Conservation (phyloP, 2,888 invertebrate genomes). For the Amaurobius ferox region DNA sequence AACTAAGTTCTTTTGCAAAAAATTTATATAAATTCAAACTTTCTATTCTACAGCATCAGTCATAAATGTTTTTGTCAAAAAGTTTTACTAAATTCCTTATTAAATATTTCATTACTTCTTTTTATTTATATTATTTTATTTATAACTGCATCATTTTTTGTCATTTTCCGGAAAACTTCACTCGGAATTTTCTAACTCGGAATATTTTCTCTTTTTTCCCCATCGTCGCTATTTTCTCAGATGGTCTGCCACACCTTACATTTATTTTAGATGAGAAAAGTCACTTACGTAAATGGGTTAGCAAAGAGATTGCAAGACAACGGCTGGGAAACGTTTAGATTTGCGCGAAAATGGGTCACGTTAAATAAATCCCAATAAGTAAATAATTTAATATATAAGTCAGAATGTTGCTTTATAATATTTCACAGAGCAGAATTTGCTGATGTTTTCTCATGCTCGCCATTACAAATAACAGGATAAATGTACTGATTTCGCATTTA, state of each 20-base stretch:
- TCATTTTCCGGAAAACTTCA: background rate
- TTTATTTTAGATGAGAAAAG: background rate
- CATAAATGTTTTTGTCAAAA: too few species aligned
- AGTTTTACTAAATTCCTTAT: background rate
- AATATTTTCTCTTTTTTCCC: too few species aligned
- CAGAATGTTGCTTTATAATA: too few species aligned
- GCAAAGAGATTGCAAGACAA: background rate
- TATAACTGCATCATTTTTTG: background rate
- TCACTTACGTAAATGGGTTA: background rate
- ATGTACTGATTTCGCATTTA: too few species aligned
- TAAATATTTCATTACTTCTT: background rate
- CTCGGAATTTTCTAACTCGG: background rate
- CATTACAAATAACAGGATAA: too few species aligned
- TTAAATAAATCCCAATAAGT: background rate
- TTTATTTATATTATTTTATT: background rate
- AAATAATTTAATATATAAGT: too few species aligned
- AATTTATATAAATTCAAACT: too few species aligned
- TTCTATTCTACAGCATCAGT: too few species aligned
- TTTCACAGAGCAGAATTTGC: too few species aligned
- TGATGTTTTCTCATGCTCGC: too few species aligned
- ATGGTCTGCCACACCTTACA: background rate
- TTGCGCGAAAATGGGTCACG: background rate
- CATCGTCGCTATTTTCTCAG: background rate
- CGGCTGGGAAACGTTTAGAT: background rate
- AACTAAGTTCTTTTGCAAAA: too few species aligned